Conservation (phyloP, 2,888 invertebrate species). For the Gasteruption jaculator region DNA sequence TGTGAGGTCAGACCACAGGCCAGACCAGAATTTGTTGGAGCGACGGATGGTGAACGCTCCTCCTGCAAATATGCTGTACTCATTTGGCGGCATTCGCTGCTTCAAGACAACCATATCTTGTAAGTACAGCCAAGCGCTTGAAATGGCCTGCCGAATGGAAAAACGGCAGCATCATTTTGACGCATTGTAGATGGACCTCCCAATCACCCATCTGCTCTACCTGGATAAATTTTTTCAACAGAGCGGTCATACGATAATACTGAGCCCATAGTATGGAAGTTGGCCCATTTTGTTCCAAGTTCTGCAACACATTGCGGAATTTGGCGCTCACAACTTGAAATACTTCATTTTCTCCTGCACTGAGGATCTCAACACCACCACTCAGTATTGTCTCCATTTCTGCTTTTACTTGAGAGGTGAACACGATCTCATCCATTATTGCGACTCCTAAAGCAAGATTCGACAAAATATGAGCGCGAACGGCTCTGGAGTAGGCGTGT, state of each 20-base stretch:
- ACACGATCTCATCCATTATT: constrained; percentile 17
- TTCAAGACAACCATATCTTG: constrained; percentile 40
- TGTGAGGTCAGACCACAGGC: constrained; percentile 31
- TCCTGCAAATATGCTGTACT: constrained; percentile 28
- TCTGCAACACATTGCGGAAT: constrained; percentile 19
- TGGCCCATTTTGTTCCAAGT: constrained; percentile 22
- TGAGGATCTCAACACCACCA: too few relatives aligned
- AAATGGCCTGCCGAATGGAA: constrained; percentile 45
- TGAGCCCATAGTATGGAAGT: constrained; percentile 32
- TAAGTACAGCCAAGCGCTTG: constrained; percentile 36
- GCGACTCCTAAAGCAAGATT: constrained; percentile 23
- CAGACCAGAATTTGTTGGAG: constrained; percentile 29
- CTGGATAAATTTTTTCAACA: constrained; percentile 24
- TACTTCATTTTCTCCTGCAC: too few relatives aligned
- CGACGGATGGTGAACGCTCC: constrained; percentile 32
- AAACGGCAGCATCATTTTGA: constrained; percentile 34
- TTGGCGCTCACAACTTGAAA: constrained; percentile 12
- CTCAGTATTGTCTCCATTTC: constrained; percentile 9
- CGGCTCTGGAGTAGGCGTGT: constrained; percentile 31
- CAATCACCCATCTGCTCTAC: constrained; percentile 25
- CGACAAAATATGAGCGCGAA: constrained; percentile 29
- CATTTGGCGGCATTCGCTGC: constrained; percentile 24
- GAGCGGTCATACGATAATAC: constrained; percentile 23
- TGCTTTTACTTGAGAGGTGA: constrained; percentile 17
- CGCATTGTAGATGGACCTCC: constrained; percentile 22